Evolutionary conservation across 2,113 vertebrate species (phyloP).

Genomic region (Telmatochromis sp.): DNA sequence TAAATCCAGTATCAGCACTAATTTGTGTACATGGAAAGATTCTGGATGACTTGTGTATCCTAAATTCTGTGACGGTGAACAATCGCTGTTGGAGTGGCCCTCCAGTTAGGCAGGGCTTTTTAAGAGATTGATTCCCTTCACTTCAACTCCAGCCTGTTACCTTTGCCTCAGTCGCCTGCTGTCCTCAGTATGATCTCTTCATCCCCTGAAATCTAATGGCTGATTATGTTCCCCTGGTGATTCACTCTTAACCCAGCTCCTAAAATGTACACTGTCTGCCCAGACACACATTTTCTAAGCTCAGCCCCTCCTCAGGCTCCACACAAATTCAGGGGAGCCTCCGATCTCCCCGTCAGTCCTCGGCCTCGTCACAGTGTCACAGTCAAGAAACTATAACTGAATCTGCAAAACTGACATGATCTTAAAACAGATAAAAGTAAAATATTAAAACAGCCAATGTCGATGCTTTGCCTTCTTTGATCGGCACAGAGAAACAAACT

Average conservation of each 20-base stretch:
- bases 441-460: neutral
- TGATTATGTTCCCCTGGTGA: neutral
- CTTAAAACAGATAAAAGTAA: neutral
- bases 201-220: neutral
- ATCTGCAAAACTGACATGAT: neutral
- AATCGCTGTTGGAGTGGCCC: neutral
- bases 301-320: neutral
- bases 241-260: neutral
- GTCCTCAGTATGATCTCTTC: neutral
- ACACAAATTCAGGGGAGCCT: constrained; percentile 22
- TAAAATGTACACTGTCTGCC: constrained; percentile 13
- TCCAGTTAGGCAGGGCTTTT: neutral
- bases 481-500: neutral
- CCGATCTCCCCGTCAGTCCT: neutral
- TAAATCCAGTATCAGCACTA: neutral
- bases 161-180: neutral
- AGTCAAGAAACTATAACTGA: neutral
- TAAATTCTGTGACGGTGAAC: neutral
- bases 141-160: neutral
- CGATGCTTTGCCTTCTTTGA: fast-evolving
- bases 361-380: neutral
- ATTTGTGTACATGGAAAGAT: neutral
- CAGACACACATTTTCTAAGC: neutral
- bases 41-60: neutral
- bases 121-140: neutral